Base-by-base conservation (phyloP, 2,113 vertebrate species). In the Rhabdornis inornatus region DNA sequence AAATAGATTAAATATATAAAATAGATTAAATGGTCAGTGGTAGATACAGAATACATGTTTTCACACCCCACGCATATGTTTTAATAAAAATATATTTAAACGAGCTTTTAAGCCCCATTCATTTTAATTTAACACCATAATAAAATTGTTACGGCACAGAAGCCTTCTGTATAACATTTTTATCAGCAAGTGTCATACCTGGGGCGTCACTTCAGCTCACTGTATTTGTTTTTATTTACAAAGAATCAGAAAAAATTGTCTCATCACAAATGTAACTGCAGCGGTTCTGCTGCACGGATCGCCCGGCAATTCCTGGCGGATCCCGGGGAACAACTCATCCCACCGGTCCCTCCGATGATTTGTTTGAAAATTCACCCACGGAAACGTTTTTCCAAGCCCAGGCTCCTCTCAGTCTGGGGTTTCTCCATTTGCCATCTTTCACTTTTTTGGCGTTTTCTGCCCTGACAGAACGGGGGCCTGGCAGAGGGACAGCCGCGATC, bases 361-460 rank as follows among this genome's bases (percentile, higher is more conserved):
- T 50, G 1, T 33, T 55, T 20, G 50, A 49, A 75, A 85, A 56
- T 4, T 31, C 9, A 0, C 9, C 13, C 1, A 0, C 8, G 21
- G 47, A 71, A 94, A 18, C 1, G 4, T 35, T 44, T 35, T 44
- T 57, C 30, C 44, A 20, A 70, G 65, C 5, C 27, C 50, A 17
- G 50, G 16, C 27, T 86, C 27, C 16, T 14, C 52, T 82, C 40
- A 31, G 30, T n/a, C 50, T 24, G 33, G 31, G 22, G 8, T 2
- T 1, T n/a, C 50, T 6, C 9, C 14, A 18, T 63, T 72, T 21
- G 24, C 10, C 10, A 2, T 4, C 5, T 60, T 61, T 30, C 10
- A 1, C 12, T 22, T 13, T 35, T 39, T 55, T 4, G 23, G 18
- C 8, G 15, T 28, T 23, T 50, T 11, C 35, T 52, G 35, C 74